Evolutionary conservation across 2,888 invertebrate species (phyloP).

Genomic region (Phyllotreta striolata): DNA sequence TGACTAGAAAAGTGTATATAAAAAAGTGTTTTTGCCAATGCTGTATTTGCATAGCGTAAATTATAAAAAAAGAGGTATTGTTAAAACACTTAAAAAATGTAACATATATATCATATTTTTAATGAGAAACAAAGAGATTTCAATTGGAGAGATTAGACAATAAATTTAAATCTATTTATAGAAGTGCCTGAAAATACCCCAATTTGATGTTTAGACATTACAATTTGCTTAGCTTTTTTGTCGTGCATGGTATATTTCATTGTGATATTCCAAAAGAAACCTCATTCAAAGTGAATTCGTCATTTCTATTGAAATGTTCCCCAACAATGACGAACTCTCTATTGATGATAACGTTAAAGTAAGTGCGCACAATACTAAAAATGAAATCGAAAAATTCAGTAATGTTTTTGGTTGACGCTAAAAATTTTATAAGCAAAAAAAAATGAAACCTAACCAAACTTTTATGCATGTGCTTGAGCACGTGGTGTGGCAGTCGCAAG

Average conservation of each 20-base stretch:
- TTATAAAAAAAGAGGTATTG: neutral
- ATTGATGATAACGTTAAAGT: constrained; percentile 7
- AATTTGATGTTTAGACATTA: constrained; percentile 10
- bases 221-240: constrained; percentile 11
- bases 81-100: constrained; percentile 27
- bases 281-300: constrained; percentile 3
- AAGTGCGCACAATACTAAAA: constrained; percentile 3
- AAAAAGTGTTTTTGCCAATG: constrained; percentile 4
- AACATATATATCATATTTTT: constrained; percentile 35
- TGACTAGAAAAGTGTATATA: constrained; percentile 33
- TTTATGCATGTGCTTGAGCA: constrained; percentile 50
- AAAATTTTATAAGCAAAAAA: constrained; percentile 34
- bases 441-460: constrained; percentile 60
- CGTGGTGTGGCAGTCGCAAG: constrained; percentile 53
- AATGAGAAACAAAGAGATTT: constrained; percentile 25
- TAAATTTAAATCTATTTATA: constrained; percentile 45
- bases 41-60: no score
- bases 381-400: constrained; percentile 37
- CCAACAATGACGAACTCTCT: constrained; percentile 10
- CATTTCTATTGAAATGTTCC: neutral
- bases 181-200: constrained; percentile 22
- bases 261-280: constrained; percentile 2
- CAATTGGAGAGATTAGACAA: constrained; percentile 27
- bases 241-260: constrained; percentile 2
- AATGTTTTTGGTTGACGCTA: constrained; percentile 51